Conservation (phyloP, 2,888 invertebrate genomes). For the Tridacna gigas region DNA sequence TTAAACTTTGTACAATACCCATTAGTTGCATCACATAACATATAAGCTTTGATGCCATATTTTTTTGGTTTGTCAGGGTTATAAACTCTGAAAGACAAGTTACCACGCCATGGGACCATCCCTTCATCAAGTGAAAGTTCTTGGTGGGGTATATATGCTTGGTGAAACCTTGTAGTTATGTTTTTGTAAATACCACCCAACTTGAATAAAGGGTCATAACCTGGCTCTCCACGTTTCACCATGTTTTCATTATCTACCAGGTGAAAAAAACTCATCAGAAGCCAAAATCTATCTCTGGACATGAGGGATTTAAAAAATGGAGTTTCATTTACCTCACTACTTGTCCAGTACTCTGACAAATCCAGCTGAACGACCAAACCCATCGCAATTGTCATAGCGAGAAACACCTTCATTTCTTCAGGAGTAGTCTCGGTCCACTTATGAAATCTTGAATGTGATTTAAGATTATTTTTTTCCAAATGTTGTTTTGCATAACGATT, state of each 20-base stretch:
- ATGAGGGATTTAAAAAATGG: constrained; percentile 50
- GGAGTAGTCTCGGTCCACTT: constrained; percentile 42
- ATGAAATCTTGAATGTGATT: constrained; percentile 22
- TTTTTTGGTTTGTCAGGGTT: constrained; percentile 61
- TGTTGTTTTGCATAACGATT: constrained; percentile 47
- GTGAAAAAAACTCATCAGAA: constrained; percentile 50
- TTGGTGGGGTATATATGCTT: constrained; percentile 36
- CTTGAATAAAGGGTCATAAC: constrained; percentile 52
- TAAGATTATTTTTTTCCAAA: constrained; percentile 10
- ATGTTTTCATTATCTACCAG: constrained; percentile 37
- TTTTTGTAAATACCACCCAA: constrained; percentile 45
- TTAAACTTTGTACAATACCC: constrained; percentile 47
- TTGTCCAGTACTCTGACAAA: constrained; percentile 51
- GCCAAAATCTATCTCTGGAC: constrained; percentile 48
- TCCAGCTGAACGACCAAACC: constrained; percentile 45
- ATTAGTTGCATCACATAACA: constrained; percentile 52
- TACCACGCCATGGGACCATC: constrained; percentile 58
- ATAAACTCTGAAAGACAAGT: constrained; percentile 53
- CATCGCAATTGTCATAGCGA: constrained; percentile 47
- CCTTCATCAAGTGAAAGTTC: constrained; percentile 60
- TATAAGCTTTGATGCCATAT: constrained; percentile 60
- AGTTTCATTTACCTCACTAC: constrained; percentile 33
- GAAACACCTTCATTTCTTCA: constrained; percentile 44
- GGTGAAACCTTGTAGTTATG: constrained; percentile 21
- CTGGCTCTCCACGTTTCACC: constrained; percentile 28